Evolutionary conservation across 2,113 vertebrate species (phyloP), one percentile per base, ranked within the genome.

Genomic region (Vireo altiloquus): DNA sequence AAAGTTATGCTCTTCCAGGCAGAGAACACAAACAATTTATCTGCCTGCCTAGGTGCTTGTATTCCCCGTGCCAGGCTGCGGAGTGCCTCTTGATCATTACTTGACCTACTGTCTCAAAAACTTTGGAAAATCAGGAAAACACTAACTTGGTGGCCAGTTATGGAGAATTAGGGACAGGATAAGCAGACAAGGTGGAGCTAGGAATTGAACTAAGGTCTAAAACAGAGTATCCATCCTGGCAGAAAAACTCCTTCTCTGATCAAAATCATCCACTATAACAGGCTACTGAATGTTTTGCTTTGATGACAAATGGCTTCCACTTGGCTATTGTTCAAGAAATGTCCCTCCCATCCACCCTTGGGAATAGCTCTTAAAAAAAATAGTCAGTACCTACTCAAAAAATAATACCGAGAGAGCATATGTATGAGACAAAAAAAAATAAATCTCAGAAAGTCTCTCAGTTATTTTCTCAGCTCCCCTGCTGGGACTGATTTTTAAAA

Each of bases 1-100:
- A 61, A 96, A 95, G 91, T 92, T 95, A 85, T 72, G 92, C 78
- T 95, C 47, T 93, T 94, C 42, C 68, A 93, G 78, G 47, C 87
- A 83, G 46, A 85, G 90, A 95, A 88, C 35, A 95, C 85, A 85
- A 92, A 87, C 82, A 70, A 92, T 90, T 93, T 92, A 59, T 81
- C 59, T 95, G 70, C 71, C 54, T 94, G 83, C 66, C 42, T 95
- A 91, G 49, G 65, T 87, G 27, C 84, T 47, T 59, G 30, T 79
- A 76, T 50, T 90, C 66, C 59, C 49, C 2, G 0, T 40, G 84
- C 82, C 84, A 87, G 35, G 42, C 64, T 33, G 42, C 1, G 0
- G 52, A 87, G 22, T 52, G 47, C 20, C 33, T 90, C 78, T 85
- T 16, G 0, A 77, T 85, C 68, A 15, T 77, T 57, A 47, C 24